A percentile compares a stretch with the other conserved stretches of the same genome.
Conservation (phyloP, 2,113 vertebrate genomes). For the Procapra przewalskii region DNA sequence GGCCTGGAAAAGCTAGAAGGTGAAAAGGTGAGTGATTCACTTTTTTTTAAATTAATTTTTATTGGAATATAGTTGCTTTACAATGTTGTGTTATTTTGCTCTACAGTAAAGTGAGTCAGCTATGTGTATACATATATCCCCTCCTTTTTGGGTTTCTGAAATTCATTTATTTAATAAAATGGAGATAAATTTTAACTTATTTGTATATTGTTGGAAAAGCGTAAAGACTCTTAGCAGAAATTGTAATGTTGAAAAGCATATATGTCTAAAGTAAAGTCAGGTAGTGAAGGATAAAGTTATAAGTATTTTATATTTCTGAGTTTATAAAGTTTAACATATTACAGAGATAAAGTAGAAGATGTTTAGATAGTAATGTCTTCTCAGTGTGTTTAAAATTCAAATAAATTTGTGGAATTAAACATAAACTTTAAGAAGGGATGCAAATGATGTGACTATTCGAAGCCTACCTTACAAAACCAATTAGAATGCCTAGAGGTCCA, state of each 20-base stretch:
- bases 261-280: background rate
- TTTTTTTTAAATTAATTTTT: background rate
- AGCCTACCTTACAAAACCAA: background rate
- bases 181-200: constrained; percentile 9
- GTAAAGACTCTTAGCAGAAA: background rate
- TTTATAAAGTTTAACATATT: background rate
- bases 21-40: constrained; percentile 68
- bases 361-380: background rate
- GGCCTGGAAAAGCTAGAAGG: constrained; percentile 72
- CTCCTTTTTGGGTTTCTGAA: background rate
- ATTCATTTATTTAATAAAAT: background rate
- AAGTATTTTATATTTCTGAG: background rate
- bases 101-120: background rate
- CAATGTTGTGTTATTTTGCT: background rate
- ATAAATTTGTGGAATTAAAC: background rate
- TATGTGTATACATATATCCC: background rate
- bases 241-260: background rate
- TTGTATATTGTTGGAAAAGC: background rate
- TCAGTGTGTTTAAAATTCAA: background rate
- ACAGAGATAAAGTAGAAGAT: background rate
- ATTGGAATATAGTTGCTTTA: background rate
- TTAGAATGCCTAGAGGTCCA: background rate
- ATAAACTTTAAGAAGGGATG: background rate
- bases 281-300: background rate
- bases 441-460: background rate